These are phyloP conservation scores for Colistium nudipinnis DNA, from an alignment of 2,113 vertebrate species.

Conservation along the genomic window DNA sequence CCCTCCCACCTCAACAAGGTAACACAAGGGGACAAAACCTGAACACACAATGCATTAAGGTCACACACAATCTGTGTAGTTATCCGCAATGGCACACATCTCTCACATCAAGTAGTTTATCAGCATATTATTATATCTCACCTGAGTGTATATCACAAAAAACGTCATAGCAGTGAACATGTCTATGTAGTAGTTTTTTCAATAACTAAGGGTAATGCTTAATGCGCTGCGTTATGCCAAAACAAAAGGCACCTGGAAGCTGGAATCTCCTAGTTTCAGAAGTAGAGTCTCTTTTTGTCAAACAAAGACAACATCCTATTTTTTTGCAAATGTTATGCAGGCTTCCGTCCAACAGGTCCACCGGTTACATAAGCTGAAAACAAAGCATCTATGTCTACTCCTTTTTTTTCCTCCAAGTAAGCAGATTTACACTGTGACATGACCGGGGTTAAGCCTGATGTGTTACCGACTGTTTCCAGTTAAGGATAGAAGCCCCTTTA, in stretches of 20 bases:
- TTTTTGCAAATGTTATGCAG: slow-evolving; percentile 74
- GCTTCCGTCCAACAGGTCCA: slow-evolving; percentile 77
- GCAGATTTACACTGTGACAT: slow-evolving; percentile 71
- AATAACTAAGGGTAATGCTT: not conserved
- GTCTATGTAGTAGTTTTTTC: not conserved
- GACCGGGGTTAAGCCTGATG: slow-evolving; percentile 69
- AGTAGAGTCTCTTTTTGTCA: slow-evolving; percentile 45
- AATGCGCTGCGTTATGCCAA: not conserved
- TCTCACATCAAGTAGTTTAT: slow-evolving; percentile 26
- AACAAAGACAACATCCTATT: slow-evolving; percentile 74
- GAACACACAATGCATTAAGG: slow-evolving; percentile 30
- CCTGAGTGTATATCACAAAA: not conserved
- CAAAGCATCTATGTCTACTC: slow-evolving; percentile 73
- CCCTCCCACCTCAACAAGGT: slow-evolving; percentile 48
- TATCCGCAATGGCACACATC: not conserved
- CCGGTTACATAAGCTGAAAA: slow-evolving; percentile 70
- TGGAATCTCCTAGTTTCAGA: slow-evolving; percentile 42
- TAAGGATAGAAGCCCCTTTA: slow-evolving; percentile 64
- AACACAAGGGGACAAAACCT: slow-evolving; percentile 39
- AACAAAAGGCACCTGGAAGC: slow-evolving; percentile 8
- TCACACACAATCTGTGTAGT: not conserved
- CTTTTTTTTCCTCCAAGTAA: slow-evolving; percentile 37
- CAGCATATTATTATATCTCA: not conserved
- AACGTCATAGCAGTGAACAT: not conserved
- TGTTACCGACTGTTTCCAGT: slow-evolving; percentile 70